phyloP scores from a whole-genome alignment of 2,797 vertebrate genomes.

The Spea hammondii region DNA sequence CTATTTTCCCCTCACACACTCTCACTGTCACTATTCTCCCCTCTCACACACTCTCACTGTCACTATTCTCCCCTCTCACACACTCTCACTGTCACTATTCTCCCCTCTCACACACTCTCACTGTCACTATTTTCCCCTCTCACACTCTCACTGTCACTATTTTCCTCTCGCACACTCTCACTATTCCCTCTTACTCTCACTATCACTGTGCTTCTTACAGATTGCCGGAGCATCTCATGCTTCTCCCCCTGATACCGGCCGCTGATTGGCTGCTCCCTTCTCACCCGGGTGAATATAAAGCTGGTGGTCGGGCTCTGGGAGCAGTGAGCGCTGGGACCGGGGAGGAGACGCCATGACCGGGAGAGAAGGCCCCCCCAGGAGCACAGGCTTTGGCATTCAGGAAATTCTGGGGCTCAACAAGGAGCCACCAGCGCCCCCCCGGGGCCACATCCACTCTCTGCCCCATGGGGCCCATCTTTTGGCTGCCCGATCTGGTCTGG shows the following conservation, averaged over 20 bases:
- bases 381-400: conserved; percentile 96
- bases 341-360: conserved; percentile 86
- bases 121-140: no score
- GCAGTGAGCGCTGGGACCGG: conserved; percentile 71
- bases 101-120: no score
- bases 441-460: conserved; percentile 76
- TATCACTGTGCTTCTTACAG: no score
- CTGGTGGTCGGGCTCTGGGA: conserved; percentile 54
- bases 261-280: not conserved
- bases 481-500: conserved; percentile 86
- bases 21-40: no score
- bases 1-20: no score
- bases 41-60: no score
- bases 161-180: no score
- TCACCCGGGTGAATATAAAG: not conserved
- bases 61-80: no score
- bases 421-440: conserved; percentile 82
- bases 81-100: no score
- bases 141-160: no score
- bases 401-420: conserved; percentile 97
- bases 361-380: conserved; percentile 83
- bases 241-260: not conserved
- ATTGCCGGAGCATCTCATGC: no score
- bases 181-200: no score
- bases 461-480: conserved; percentile 83